These are phyloP conservation scores for Cremastobaeus sp. DNA, from an alignment of 2,888 invertebrate genomes.

Conservation along the genomic window DNA sequence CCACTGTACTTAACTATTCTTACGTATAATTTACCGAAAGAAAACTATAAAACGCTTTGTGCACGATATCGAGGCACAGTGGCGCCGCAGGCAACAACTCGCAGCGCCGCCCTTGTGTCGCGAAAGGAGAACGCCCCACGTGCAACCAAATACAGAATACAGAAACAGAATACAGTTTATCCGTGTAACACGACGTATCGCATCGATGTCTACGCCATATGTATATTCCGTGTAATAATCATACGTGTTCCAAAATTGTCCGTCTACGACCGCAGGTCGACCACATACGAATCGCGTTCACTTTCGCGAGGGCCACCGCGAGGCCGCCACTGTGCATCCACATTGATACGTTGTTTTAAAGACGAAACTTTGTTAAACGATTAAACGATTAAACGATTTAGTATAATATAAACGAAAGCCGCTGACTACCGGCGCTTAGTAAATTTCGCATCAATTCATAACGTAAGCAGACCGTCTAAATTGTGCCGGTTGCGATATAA, in stretches of 20 bases:
- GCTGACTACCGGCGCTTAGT: conserved; percentile 25
- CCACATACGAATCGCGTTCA: not conserved
- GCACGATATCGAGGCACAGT: conserved; percentile 50
- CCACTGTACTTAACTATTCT: conserved; percentile 45
- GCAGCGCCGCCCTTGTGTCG: no score
- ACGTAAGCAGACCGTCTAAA: conserved; percentile 51
- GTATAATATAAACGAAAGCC: conserved; percentile 10
- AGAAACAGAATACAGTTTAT: no score
- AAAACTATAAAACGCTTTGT: conserved; percentile 56
- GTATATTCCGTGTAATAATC: no score
- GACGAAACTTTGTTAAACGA: conserved; percentile 17
- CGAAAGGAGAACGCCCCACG: no score
- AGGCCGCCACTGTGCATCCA: conserved; percentile 16
- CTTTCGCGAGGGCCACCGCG: conserved; percentile 1
- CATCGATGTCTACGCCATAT: no score
- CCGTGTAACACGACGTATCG: no score
- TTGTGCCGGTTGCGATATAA: conserved; percentile 21
- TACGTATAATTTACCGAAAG: conserved; percentile 42
- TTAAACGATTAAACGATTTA: no score
- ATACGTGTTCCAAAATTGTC: no score
- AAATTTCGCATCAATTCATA: conserved; percentile 38
- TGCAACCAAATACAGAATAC: no score
- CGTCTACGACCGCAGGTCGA: not conserved
- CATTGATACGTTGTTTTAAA: conserved; percentile 31
- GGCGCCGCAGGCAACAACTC: no score